These are phyloP conservation scores for Polydesmus complanatus DNA, from an alignment of 2,888 invertebrate genomes.

Conservation along the genomic window DNA sequence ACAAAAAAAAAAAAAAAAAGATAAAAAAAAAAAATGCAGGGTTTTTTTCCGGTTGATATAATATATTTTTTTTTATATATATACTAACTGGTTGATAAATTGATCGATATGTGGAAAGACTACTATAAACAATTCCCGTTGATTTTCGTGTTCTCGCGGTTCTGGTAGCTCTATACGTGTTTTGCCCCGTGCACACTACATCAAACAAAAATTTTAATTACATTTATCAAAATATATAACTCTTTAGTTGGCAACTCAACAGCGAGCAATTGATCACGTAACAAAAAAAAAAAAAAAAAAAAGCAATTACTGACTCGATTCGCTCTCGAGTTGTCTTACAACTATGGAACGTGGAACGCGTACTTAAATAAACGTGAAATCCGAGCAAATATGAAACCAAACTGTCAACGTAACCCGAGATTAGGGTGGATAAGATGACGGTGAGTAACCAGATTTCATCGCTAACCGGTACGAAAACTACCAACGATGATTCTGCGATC, in stretches of 20 bases:
- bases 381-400: slow-evolving; percentile 11
- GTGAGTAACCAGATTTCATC: slow-evolving; percentile 12
- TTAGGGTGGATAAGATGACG: slow-evolving; percentile 4
- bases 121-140: background rate
- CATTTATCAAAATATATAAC: too few relatives aligned
- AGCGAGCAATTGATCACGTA: too few relatives aligned
- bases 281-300: too few relatives aligned
- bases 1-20: too few relatives aligned
- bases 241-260: too few relatives aligned
- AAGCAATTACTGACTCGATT: too few relatives aligned
- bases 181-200: background rate
- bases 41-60: too few relatives aligned
- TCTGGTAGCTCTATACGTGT: background rate
- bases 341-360: background rate
- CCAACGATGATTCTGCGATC: slow-evolving; percentile 10
- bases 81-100: background rate
- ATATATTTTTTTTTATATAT: too few relatives aligned
- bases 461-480: slow-evolving; percentile 11
- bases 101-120: background rate
- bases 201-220: too few relatives aligned
- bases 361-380: slow-evolving; percentile 14
- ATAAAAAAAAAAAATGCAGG: too few relatives aligned
- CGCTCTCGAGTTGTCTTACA: background rate
- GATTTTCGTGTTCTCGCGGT: background rate
- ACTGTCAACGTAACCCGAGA: slow-evolving; percentile 11